These are phyloP conservation scores for Mormyrops attenuatus DNA, from an alignment of 2,797 vertebrate species.

Conservation along the genomic window DNA sequence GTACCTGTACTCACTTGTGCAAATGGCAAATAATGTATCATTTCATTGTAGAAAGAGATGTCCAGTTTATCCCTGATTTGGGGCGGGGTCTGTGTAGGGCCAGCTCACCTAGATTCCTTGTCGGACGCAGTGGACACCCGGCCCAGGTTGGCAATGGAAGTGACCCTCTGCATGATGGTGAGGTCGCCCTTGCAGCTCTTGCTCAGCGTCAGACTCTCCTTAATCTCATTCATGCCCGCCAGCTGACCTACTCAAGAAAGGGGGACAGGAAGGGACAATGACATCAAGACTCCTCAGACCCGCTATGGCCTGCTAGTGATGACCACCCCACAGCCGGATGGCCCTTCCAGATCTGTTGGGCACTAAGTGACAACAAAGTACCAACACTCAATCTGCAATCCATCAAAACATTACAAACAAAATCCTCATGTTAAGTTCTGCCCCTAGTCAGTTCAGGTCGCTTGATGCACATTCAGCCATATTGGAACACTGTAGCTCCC, in stretches of 20 bases:
- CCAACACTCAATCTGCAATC: neutral
- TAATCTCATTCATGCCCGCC: conserved; percentile 94
- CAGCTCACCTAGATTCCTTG: conserved; percentile 82
- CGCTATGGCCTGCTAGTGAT: neutral
- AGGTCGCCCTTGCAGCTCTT: conserved; percentile 74
- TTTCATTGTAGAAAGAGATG: neutral
- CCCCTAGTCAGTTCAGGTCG: neutral
- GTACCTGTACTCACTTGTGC: neutral
- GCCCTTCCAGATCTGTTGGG: neutral
- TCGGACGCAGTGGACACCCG: conserved; percentile 84
- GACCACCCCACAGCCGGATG: neutral
- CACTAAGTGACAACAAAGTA: neutral
- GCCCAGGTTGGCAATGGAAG: conserved; percentile 77
- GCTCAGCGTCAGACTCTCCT: conserved; percentile 74
- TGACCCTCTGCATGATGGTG: conserved; percentile 80
- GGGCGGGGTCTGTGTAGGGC: neutral
- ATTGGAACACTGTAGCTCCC: neutral
- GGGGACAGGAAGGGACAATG: neutral
- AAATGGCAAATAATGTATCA: neutral
- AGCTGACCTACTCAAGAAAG: conserved; percentile 74
- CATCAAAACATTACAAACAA: neutral
- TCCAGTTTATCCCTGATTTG: neutral
- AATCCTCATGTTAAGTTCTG: neutral
- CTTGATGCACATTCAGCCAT: neutral
- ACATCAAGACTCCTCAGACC: too few relatives aligned